Base-by-base conservation (phyloP, 2,888 invertebrate species). In the Ditula angustiorana region DNA sequence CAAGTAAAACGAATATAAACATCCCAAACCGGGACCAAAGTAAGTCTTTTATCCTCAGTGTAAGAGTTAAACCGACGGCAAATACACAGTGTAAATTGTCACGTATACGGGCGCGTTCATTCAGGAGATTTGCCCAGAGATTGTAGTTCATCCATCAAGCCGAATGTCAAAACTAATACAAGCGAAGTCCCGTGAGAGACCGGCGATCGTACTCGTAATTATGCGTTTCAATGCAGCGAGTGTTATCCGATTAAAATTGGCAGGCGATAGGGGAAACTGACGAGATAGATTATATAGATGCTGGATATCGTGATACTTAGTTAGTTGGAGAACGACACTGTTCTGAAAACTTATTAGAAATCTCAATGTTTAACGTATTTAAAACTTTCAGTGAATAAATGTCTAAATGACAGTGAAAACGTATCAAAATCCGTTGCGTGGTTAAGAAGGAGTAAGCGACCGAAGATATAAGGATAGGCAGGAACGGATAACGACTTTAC, bases 121-220 rank as follows among this genome's bases (percentile, higher is more conserved):
- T 87, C 84, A 83, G 78, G 79, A 88, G 89, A 90, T 90, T 82
- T 79, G 81, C 79, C 81, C 84, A 84, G 86, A 87, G 92, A 92
- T 92, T 90, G 90, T 86, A 81, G 82, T 83, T 83, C 87, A 92
- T 92, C 92, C 87, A 92, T 92, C 92, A 92, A 87, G 91, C 86
- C 86, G 84, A 88, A 88, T 88, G 92, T 92, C 92, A 92, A 92
- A 92, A 90, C 91, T 90, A 92, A 92, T 92, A 92, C 88, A 85
- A 85, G 83, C 79, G 74, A 71, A 74, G 87, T 90, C 92, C 90
- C 92, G 89, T 87, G 92, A 90, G 92, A 91, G 80, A 82, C 80
- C 83, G 78, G 78, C 80, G 83, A 83, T 87, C 81, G 86, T 64
- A 65, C 70, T 71, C 69, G 78, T 90, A 90, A 92, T 92, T 90